A percentile compares a stretch with the other conserved stretches of the same genome.
These are phyloP conservation scores for Yponomeuta evonymella DNA, from an alignment of 2,888 invertebrate genomes.

Conservation along the genomic window DNA sequence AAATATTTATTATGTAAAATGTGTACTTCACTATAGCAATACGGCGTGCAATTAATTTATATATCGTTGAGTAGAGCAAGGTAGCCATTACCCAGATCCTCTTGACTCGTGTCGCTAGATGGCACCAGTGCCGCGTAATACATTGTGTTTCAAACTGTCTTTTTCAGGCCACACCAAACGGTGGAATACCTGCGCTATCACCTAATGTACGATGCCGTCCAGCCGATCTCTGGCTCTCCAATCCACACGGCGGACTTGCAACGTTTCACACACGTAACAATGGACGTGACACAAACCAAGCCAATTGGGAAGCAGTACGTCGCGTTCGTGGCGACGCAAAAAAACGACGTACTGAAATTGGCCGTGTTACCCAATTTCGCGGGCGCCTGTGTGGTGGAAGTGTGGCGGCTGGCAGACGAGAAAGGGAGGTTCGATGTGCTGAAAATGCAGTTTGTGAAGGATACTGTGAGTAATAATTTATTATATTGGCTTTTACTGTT, in stretches of 20 bases:
- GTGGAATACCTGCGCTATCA: slow-evolving; percentile 86
- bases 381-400: slow-evolving; percentile 89
- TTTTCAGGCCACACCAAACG: slow-evolving; percentile 58
- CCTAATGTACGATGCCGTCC: slow-evolving; percentile 91
- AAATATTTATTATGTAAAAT: no score
- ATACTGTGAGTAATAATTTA: slow-evolving; percentile 75
- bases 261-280: slow-evolving; percentile 84
- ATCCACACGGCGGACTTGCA: slow-evolving; percentile 83
- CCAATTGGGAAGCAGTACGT: slow-evolving; percentile 78
- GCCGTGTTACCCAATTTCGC: slow-evolving; percentile 81
- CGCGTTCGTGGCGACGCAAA: slow-evolving; percentile 86
- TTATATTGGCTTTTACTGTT: not conserved
- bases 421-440: slow-evolving; percentile 73
- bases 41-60: no score
- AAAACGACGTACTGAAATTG: slow-evolving; percentile 87
- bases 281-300: slow-evolving; percentile 87
- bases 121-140: not conserved
- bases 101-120: not conserved
- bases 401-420: slow-evolving; percentile 82
- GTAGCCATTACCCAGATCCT: no score
- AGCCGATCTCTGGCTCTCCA: slow-evolving; percentile 82
- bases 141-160: not conserved
- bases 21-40: no score
- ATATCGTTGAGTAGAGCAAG: no score
- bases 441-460: slow-evolving; percentile 86